Conservation (phyloP, 2,888 invertebrate genomes). For the Stenodema calcarata region DNA sequence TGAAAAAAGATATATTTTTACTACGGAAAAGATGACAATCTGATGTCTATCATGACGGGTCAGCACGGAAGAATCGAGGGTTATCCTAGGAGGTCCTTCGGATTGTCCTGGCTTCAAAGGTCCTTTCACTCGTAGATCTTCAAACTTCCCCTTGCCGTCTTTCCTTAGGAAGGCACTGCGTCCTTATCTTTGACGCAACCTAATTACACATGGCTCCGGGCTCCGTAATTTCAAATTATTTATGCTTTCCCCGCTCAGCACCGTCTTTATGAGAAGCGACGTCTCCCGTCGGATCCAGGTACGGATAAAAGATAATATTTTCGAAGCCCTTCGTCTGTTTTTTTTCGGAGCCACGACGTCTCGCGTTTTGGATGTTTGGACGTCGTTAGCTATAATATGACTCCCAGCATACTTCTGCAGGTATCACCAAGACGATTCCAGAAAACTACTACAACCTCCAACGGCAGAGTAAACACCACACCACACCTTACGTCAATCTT, state of each 20-base stretch:
- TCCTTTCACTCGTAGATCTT: slow-evolving; percentile 3
- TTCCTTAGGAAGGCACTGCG: neutral
- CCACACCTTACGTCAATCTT: no score
- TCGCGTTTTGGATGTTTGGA: neutral
- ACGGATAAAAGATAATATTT: slow-evolving; percentile 44
- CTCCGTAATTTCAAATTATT: slow-evolving; percentile 44
- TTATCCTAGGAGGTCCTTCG: neutral
- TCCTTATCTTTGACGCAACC: slow-evolving; percentile 45
- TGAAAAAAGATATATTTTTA: neutral
- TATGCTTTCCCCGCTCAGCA: slow-evolving; percentile 47
- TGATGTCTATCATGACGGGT: neutral
- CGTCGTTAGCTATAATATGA: neutral
- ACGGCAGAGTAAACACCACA: no score
- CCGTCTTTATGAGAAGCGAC: slow-evolving; percentile 39
- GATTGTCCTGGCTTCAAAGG: neutral
- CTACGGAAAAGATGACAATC: neutral
- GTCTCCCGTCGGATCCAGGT: slow-evolving; percentile 14
- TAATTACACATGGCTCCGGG: slow-evolving; percentile 41
- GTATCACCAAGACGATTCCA: no score
- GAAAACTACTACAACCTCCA: no score
- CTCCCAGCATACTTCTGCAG: no score
- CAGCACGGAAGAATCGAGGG: neutral
- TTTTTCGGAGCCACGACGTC: neutral
- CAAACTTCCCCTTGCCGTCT: neutral
- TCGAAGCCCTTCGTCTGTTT: slow-evolving; percentile 9